These are phyloP conservation scores for Dreissena rostriformis DNA, from an alignment of 1,140 invertebrate genomes.

Conservation along the genomic window DNA sequence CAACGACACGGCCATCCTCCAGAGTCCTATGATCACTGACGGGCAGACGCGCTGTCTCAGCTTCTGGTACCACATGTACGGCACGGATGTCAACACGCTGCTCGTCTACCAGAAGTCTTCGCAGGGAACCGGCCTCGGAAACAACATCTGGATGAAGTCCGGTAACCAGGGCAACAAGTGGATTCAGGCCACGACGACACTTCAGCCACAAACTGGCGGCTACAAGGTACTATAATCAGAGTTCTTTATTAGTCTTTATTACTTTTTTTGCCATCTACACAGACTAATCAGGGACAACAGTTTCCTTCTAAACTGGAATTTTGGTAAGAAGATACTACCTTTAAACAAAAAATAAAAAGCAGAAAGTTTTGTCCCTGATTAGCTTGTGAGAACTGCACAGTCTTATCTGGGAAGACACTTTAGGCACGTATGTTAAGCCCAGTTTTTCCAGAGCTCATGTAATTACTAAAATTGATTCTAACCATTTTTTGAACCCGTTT, in stretches of 20 bases:
- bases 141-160: constrained; percentile 64
- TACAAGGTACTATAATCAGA: constrained; percentile 27
- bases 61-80: constrained; percentile 81
- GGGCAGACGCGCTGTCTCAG: constrained; percentile 68
- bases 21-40: constrained; percentile 81
- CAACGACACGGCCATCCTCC: constrained; percentile 86
- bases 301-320: too few species aligned
- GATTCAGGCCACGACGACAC: constrained; percentile 64
- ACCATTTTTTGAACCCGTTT: too few species aligned
- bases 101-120: constrained; percentile 59
- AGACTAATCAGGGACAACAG: too few species aligned
- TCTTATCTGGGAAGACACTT: too few species aligned
- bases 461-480: not conserved
- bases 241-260: not conserved
- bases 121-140: constrained; percentile 40
- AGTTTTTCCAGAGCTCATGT: too few species aligned
- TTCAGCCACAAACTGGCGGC: constrained; percentile 44
- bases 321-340: too few species aligned
- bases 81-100: constrained; percentile 67
- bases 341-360: too few species aligned
- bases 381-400: too few species aligned
- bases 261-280: not conserved
- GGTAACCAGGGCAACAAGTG: constrained; percentile 74
- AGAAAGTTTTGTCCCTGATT: too few species aligned
- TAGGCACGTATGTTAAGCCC: too few species aligned